Conservation (phyloP, 2,113 vertebrate species). For the Cygnus buccinator region DNA sequence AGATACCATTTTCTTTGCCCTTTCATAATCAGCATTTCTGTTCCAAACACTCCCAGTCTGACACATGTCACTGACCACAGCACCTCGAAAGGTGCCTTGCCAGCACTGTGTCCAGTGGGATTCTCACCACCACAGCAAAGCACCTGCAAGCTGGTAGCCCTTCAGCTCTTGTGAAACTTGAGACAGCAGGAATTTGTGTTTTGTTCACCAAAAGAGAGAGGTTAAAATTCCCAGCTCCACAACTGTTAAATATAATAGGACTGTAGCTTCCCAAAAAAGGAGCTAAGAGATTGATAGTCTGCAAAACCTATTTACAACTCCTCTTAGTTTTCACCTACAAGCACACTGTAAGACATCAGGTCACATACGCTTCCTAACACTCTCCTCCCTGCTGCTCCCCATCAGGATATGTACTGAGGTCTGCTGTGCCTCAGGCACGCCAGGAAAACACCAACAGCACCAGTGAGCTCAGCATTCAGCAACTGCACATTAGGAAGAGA, state of each 20-base stretch:
- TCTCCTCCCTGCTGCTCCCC: not conserved
- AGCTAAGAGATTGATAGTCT: not conserved
- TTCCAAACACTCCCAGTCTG: not conserved
- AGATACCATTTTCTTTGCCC: not conserved
- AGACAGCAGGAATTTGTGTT: not conserved
- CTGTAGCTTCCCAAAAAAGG: not conserved
- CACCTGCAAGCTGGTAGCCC: not conserved
- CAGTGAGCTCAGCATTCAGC: not conserved
- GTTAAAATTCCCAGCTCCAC: not conserved
- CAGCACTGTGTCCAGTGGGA: fast-evolving
- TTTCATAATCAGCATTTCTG: not conserved
- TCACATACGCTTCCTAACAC: fast-evolving
- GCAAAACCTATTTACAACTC: not conserved
- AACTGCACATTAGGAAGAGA: not conserved
- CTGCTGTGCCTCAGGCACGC: not conserved
- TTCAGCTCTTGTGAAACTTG: not conserved
- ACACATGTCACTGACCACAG: not conserved
- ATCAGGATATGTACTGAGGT: not conserved
- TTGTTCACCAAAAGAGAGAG: not conserved
- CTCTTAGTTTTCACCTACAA: not conserved
- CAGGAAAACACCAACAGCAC: not conserved
- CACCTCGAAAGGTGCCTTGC: not conserved
- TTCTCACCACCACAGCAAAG: not conserved
- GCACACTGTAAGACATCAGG: not conserved
- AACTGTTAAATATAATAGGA: not conserved